Conservation (phyloP, 2,113 vertebrate species). For the Xyliphius kryptos region DNA sequence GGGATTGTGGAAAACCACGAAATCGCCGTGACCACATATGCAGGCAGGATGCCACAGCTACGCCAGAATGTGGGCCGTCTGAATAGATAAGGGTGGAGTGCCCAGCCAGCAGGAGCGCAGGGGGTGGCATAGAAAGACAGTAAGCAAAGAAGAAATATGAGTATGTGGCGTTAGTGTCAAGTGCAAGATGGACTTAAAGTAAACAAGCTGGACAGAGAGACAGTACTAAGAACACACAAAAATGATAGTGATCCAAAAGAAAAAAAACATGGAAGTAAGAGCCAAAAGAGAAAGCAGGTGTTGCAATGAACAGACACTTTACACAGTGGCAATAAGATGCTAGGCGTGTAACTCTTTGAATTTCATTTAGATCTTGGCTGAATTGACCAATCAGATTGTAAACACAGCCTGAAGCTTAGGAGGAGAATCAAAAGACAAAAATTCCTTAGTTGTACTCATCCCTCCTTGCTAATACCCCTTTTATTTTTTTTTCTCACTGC, state of each 20-base stretch:
- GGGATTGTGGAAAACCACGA: conserved; percentile 73
- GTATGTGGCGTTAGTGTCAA: conserved; percentile 29
- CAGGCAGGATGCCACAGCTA: conserved; percentile 72
- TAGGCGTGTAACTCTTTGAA: conserved; percentile 77
- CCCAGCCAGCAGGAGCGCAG: conserved; percentile 61
- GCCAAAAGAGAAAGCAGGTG: conserved; percentile 53
- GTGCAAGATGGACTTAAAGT: conserved; percentile 19
- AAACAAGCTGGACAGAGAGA: conserved; percentile 16
- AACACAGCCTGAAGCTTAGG: conserved; percentile 77
- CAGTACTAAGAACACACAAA: conserved; percentile 41
- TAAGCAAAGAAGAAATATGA: conserved; percentile 21
- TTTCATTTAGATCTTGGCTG: conserved; percentile 81
- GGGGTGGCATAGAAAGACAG: conserved; percentile 5
- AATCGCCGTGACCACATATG: conserved; percentile 73
- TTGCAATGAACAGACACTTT: too few species aligned
- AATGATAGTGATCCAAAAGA: conserved; percentile 53
- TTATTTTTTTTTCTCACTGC: conserved; percentile 73
- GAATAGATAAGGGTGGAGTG: conserved; percentile 73
- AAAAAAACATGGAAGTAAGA: conserved; percentile 54
- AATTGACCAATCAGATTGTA: conserved; percentile 79
- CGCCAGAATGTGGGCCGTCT: conserved; percentile 72
- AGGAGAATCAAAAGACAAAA: conserved; percentile 76
- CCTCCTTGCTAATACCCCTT: conserved; percentile 76
- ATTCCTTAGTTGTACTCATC: conserved; percentile 78
- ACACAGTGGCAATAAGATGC: conserved; percentile 67